phyloP scores from a whole-genome alignment of 2,797 vertebrate genomes.

The Micromesistius poutassou region DNA sequence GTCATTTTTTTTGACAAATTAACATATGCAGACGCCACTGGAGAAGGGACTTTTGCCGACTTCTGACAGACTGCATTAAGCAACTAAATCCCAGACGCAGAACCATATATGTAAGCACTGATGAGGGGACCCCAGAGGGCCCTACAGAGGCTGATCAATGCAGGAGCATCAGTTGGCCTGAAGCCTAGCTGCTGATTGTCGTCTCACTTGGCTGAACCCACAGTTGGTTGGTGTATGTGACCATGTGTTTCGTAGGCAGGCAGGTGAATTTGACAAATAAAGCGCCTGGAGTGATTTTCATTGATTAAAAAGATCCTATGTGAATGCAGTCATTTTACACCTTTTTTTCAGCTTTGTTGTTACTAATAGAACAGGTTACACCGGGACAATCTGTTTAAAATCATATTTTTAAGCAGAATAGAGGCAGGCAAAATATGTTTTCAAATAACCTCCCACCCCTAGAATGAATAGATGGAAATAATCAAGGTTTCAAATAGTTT shows the following conservation, averaged over 20 bases:
- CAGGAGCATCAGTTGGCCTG: no score
- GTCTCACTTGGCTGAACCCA: no score
- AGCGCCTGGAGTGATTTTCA: background rate
- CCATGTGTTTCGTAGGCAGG: background rate
- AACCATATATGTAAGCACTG: background rate
- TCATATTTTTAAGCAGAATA: background rate
- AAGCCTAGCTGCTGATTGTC: no score
- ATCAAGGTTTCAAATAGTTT: background rate
- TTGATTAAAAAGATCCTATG: background rate
- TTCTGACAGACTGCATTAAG: background rate
- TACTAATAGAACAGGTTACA: background rate
- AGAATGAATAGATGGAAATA: background rate
- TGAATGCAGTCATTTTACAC: background rate
- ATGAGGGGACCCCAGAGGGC: background rate
- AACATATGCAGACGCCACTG: background rate
- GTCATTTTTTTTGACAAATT: background rate
- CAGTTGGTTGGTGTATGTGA: background rate
- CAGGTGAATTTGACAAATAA: background rate
- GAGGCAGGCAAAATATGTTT: background rate
- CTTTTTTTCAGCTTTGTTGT: background rate
- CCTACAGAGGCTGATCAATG: background rate
- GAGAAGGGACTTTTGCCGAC: background rate
- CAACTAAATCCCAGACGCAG: background rate
- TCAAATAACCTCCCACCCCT: background rate
- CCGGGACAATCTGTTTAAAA: background rate